A percentile compares a stretch with the other conserved stretches of the same genome.
phyloP scores from a whole-genome alignment of 2,113 vertebrate genomes.

The Lipophrys pholis region DNA sequence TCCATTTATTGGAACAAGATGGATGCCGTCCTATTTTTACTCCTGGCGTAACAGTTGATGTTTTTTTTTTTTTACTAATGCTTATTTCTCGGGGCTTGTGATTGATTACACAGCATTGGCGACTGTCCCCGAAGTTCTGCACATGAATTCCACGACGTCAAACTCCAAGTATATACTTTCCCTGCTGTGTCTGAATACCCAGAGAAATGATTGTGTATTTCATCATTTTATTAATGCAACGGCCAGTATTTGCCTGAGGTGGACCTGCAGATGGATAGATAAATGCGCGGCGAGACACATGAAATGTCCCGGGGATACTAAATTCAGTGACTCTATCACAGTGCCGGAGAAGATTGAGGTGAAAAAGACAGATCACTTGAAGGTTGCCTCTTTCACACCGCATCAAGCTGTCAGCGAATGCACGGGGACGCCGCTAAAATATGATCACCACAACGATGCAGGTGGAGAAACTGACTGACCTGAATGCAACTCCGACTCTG shows the following conservation, averaged over 20 bases:
- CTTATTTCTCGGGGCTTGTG: slow-evolving; percentile 39
- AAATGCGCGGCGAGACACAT: slow-evolving; percentile 20
- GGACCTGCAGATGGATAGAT: slow-evolving; percentile 17
- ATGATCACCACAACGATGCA: background rate
- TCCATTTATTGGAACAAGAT: slow-evolving; percentile 65
- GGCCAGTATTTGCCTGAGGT: slow-evolving; percentile 28
- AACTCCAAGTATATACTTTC: slow-evolving; percentile 5
- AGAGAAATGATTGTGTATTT: slow-evolving; percentile 11
- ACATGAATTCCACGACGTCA: slow-evolving; percentile 22
- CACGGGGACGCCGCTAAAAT: slow-evolving; percentile 9
- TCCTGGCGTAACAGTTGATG: slow-evolving; percentile 43
- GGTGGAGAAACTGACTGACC: slow-evolving; percentile 13
- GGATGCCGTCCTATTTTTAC: slow-evolving; percentile 57
- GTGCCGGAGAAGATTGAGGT: slow-evolving; percentile 22
- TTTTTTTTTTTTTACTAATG: slow-evolving; percentile 18
- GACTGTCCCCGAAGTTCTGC: slow-evolving; percentile 28
- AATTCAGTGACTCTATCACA: slow-evolving; percentile 23
- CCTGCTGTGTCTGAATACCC: slow-evolving; percentile 18
- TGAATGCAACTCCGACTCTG: slow-evolving; percentile 16
- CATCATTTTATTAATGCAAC: slow-evolving; percentile 20
- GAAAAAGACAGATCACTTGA: slow-evolving; percentile 11
- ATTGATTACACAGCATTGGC: slow-evolving; percentile 50
- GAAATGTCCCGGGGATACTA: background rate
- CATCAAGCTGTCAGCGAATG: slow-evolving; percentile 22
- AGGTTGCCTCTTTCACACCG: slow-evolving; percentile 13